Evolutionary conservation across 2,888 invertebrate species (phyloP).

Genomic region (Cataglyphis altisquamis): DNA sequence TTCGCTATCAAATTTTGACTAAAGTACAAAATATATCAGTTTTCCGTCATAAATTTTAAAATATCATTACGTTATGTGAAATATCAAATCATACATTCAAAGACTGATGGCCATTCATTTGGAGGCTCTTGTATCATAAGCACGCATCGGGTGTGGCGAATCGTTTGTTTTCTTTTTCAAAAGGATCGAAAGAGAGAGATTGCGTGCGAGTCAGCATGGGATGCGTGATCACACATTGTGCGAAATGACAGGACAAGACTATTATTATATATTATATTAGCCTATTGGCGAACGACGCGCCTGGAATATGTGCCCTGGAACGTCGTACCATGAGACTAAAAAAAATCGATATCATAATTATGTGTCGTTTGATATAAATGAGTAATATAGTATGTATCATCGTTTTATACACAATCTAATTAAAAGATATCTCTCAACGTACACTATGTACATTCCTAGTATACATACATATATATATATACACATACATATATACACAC

Average conservation of each 20-base stretch:
- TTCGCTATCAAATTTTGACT: constrained; percentile 16
- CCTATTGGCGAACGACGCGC: constrained; percentile 82
- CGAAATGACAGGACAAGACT: constrained; percentile 83
- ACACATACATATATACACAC: constrained; percentile 32
- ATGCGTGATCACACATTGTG: constrained; percentile 78
- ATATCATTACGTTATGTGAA: constrained; percentile 14
- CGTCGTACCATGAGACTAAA: constrained; percentile 85
- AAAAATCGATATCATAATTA: constrained; percentile 85
- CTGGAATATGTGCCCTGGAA: constrained; percentile 61
- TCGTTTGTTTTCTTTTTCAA: constrained; percentile 13
- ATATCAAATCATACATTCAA: constrained; percentile 70
- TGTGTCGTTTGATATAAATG: constrained; percentile 86
- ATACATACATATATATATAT: constrained; percentile 63
- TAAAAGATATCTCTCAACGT: constrained; percentile 82
- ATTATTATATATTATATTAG: constrained; percentile 63
- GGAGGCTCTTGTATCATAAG: constrained; percentile 81
- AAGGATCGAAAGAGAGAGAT: constrained; percentile 31
- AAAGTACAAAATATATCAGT: constrained; percentile 23
- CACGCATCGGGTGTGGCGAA: constrained; percentile 62
- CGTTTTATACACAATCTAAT: constrained; percentile 86
- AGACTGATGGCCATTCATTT: constrained; percentile 81
- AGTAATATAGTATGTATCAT: constrained; percentile 85
- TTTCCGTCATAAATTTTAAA: constrained; percentile 23
- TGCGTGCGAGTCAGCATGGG: constrained; percentile 51
- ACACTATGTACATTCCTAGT: constrained; percentile 86